Evolutionary conservation across 92 coral and sea anemone species (phyloP).

Genomic region (Epizoanthus fatuus): DNA sequence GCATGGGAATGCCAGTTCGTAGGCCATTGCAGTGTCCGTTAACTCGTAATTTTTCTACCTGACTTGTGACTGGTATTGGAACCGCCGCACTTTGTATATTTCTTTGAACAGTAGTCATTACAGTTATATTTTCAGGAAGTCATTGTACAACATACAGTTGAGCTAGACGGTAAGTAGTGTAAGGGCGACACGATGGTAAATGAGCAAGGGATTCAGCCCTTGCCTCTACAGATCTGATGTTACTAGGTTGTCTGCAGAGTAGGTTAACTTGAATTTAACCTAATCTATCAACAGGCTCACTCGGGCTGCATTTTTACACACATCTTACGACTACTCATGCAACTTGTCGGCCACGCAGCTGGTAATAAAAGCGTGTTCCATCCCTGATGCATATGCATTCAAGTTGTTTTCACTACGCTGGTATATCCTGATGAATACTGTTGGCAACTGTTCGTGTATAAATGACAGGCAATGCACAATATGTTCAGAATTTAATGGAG

Average conservation of each 20-base stretch:
- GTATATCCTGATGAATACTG: background rate
- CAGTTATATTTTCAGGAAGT: background rate
- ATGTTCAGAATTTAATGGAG: constrained; percentile 54
- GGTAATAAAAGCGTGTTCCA: background rate
- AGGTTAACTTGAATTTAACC: background rate
- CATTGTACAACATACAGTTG: background rate
- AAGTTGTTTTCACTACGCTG: background rate
- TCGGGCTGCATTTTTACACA: background rate
- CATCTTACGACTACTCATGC: background rate
- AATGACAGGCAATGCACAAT: background rate
- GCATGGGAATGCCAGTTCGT: background rate
- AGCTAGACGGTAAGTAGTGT: background rate
- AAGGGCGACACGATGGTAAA: background rate
- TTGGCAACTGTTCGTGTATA: constrained; percentile 19
- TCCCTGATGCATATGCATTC: background rate
- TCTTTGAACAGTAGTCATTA: too few relatives aligned
- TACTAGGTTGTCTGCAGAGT: background rate
- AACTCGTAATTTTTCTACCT: background rate
- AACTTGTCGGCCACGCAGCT: background rate
- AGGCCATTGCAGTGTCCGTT: background rate
- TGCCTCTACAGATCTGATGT: background rate
- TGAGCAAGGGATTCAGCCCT: background rate
- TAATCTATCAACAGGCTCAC: background rate
- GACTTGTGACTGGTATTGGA: background rate
- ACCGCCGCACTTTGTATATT: too few relatives aligned